Evolutionary conservation across 2,888 invertebrate species (phyloP), one percentile per base, ranked within the genome.

Genomic region (Acanthoscelides obtectus): DNA sequence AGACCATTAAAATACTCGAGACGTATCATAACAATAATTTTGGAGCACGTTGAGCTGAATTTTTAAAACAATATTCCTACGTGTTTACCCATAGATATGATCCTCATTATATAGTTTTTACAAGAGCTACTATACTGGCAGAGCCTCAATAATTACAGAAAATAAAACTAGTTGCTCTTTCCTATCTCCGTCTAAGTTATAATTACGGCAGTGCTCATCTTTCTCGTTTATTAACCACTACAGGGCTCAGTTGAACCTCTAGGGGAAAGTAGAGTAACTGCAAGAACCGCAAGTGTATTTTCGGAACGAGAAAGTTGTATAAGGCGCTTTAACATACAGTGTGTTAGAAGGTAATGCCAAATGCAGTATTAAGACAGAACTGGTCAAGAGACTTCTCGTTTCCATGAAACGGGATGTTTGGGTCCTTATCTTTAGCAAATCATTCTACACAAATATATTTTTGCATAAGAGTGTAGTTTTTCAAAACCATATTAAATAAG

Each of bases 201-300:
- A 77, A 78, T 78, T 75, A 77, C 75, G 75, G 70, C 70, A 74
- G 75, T 74, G 74, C 77, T 72, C 75, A 76, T 77, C 76, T 75
- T 78, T 73, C 75, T 77, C 75, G 72, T 76, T 76, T 74, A 73
- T 74, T 77, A 79, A 77, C 78, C 76, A 77, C 77, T 73, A 21
- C 68, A 45, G 45, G 45, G 45, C 45, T 45, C 17, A 45, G 1
- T 45, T 17, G 45, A 12, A 45, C 45, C 45, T 45, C 63, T 71
- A 68, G 73, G 72, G 68, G 66, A 64, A 25, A 73, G 66, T 69
- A 66, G 67, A 25, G 72, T 64, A 71, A 68, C 17, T 21, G 19
- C 22, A 45, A 20, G 0, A 25, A 64, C 22, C 20, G 12, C 68
- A n/a, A 2, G 19, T 68, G 22, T 20, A 22, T 20, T 22, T 8